Base-by-base conservation (phyloP, 2,888 invertebrate genomes). In the Athetis lepigone region DNA sequence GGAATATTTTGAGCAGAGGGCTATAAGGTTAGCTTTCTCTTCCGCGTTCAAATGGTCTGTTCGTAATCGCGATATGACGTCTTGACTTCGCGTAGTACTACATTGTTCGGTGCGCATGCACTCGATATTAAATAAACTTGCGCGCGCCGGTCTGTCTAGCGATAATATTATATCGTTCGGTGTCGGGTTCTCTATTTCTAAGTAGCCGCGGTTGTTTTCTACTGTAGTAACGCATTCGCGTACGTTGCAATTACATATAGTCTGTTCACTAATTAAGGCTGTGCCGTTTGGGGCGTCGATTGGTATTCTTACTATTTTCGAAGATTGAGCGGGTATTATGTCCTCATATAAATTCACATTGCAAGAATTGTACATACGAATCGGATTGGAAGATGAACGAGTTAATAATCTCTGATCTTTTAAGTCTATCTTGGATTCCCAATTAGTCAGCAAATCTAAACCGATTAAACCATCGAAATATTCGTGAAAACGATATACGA, bases 21-120 rank as follows among this genome's bases (percentile, higher is more conserved):
- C 11, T 16, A 4, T 27, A 1, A 56, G 4, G 16, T 47, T 56
- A 9, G 23, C 37, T 16, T 13, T 29, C 7, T 56, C 39, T 6
- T 56, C 56, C 6, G 27, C 9, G 1, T 56, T 56, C 9, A 46
- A 46, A 19, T 56, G 56, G 1, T 56, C 37, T 4, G 13, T 56
- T n/a, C 56, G 27, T 4, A 56, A 27, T n/a, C n/a, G 46, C n/a
- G 46, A 47, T 39, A 39, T 4, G 19, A 56, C 55, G 18, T 54
- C 33, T 11, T 27, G 21, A 1, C 2, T 40, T 18, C 39, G 39
- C 1, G 21, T 42, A 2, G 52, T 5, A 11, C 1, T 18, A n/a
- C n/a, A n/a, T 46, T 16, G 27, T 18, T 27, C 27, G 11, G 27
- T 46, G 7, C 27, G 16, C 7, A 1, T 36, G 43, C 45, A 45